Conservation (phyloP, 53 echinoderm and acorn worm species). For the Henricia sp. region DNA sequence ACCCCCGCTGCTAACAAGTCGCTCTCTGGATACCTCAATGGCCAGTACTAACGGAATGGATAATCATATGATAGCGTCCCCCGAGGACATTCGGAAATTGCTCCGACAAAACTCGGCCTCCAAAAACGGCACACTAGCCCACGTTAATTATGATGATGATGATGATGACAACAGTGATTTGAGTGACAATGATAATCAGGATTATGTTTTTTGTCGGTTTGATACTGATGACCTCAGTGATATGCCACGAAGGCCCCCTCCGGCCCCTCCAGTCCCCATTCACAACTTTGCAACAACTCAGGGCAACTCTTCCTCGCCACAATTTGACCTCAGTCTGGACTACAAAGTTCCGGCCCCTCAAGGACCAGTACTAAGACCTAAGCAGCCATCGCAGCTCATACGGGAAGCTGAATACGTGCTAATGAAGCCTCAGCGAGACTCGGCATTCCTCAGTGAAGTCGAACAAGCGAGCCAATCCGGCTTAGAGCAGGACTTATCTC, state of each 20-base stretch:
- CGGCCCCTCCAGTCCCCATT: constrained; percentile 22
- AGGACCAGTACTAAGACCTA: background rate
- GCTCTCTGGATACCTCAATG: constrained; percentile 24
- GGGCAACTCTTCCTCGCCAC: background rate
- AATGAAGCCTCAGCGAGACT: constrained; percentile 56
- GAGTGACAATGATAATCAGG: constrained; percentile 26
- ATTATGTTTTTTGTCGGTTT: constrained; percentile 27
- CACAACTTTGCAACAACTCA: constrained; percentile 6
- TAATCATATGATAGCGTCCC: constrained; percentile 24
- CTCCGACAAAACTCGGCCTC: constrained; percentile 4
- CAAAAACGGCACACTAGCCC: background rate
- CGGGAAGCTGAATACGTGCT: constrained; percentile 55
- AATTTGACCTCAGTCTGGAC: constrained; percentile 1
- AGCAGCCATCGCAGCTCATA: constrained; percentile 10
- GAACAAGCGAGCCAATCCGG: background rate
- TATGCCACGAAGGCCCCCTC: constrained; percentile 42
- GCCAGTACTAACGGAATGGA: constrained; percentile 9
- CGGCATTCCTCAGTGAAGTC: constrained; percentile 1
- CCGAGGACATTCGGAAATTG: constrained; percentile 38
- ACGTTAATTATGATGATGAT: constrained; percentile 17
- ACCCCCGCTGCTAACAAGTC: constrained; percentile 28
- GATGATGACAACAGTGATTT: constrained; percentile 21
- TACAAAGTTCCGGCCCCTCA: background rate
- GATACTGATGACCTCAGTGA: constrained; percentile 50
- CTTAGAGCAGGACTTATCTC: constrained; percentile 8